Evolutionary conservation across 2,888 invertebrate species (phyloP), one percentile per base, ranked within the genome.

Genomic region (Perithous albicinctus): DNA sequence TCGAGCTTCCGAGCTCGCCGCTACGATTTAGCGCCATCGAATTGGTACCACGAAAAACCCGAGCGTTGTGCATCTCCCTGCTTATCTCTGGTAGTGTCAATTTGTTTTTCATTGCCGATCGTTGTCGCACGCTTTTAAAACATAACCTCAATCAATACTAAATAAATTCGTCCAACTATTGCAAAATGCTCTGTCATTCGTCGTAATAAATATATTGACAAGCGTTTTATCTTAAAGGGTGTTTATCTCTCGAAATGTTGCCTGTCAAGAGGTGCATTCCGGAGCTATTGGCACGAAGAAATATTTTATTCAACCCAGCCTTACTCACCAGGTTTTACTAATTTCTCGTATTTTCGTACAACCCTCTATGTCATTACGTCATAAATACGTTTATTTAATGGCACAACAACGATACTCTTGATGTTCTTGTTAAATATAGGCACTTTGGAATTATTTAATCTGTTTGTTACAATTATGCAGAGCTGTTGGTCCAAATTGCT

Each of bases 281-380:
- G 8, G 85, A 87, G 51, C 78, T 88, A 6, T 41, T 90, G 26
- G 79, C 86, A 18, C 85, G 85, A 23, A 87, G 88, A 77, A 85
- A 80, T 74, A 64, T 73, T 46, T 80, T 86, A 35, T 69, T 87
- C n/a, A 63, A 78, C 32, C 63, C 83, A 5, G 64, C 84, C n/a
- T 80, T 88, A 15, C 59, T 86, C 38, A 85, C 85, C 32, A 87
- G 90, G 91, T 86, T 80, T 56, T 59, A 26, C 66, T n/a, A 26
- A 38, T 59, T 2, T 63, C 20, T 74, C 20, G 41, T 73, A 29
- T 54, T 41, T 1, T 43, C 38, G 66, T 29, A 10, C 1, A 61
- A 56, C 26, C 6, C 15, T 32, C 12, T 56, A 26, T 73, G 43
- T 54, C 23, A 77, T 35, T 78, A 41, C 26, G 38, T 72, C 75